A percentile compares a stretch with the other conserved stretches of the same genome.
Evolutionary conservation across 1,140 invertebrate species (phyloP).

Genomic region (Drosophila nebulosa): DNA sequence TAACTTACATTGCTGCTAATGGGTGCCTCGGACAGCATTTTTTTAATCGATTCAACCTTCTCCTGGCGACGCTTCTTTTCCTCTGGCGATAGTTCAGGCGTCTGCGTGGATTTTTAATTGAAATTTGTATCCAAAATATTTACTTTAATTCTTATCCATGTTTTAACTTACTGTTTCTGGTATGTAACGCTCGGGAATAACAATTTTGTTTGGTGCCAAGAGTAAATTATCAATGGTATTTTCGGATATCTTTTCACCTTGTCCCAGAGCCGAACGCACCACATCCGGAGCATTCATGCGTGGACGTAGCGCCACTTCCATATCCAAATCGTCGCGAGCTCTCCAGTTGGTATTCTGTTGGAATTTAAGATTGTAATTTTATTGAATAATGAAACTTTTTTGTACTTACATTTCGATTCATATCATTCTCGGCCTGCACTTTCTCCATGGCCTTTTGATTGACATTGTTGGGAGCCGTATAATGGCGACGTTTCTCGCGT

Average conservation of each 20-base stretch:
- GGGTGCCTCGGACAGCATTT: conserved; percentile 90
- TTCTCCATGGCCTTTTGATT: conserved; percentile 84
- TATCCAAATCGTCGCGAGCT: conserved; percentile 91
- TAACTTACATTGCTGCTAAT: conserved; percentile 81
- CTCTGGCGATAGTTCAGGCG: conserved; percentile 89
- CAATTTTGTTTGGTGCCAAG: conserved; percentile 92
- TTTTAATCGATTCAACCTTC: conserved; percentile 94
- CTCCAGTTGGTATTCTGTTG: conserved; percentile 83
- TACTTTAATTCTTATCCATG: not conserved
- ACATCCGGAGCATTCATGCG: conserved; percentile 90
- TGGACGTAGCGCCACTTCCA: conserved; percentile 88
- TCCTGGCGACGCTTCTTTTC: conserved; percentile 90
- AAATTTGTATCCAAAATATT: too few relatives aligned
- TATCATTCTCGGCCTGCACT: conserved; percentile 82
- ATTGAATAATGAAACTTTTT: not conserved
- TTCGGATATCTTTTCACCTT: conserved; percentile 83
- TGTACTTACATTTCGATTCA: conserved; percentile 83
- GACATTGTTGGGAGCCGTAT: conserved; percentile 90
- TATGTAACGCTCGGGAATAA: conserved; percentile 94
- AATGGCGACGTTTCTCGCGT: conserved; percentile 90
- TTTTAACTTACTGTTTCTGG: conserved; percentile 88
- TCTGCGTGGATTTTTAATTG: too few relatives aligned
- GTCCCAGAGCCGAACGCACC: conserved; percentile 88
- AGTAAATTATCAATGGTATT: conserved; percentile 92
- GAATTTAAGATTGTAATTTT: not conserved